Percentiles rank a stretch among this genome's conserved stretches.
Evolutionary conservation across 1,140 invertebrate genomes (phyloP).

Genomic region (Ladona fulva): DNA sequence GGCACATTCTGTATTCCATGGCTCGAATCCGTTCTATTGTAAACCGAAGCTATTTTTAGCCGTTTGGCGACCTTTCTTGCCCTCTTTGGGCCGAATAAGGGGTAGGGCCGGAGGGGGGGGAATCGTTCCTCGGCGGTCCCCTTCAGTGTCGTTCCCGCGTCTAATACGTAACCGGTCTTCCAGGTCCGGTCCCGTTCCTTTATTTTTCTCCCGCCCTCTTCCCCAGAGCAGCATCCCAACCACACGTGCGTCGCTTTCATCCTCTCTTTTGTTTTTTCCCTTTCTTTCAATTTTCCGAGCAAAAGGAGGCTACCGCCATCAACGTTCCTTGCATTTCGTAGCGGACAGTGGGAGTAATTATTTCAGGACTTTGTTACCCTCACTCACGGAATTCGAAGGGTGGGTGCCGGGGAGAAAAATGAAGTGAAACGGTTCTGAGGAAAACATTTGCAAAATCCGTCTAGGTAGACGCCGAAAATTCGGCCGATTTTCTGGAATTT

Average conservation of each 20-base stretch:
- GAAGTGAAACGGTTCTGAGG: too few species aligned
- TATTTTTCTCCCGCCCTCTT: slow-evolving; percentile 1
- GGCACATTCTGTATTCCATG: background rate
- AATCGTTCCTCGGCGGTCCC: background rate
- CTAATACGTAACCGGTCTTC: background rate
- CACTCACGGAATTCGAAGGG: too few species aligned
- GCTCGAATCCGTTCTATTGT: background rate
- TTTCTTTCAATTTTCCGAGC: background rate
- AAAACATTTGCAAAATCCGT: too few species aligned
- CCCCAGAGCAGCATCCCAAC: background rate
- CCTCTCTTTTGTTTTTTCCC: background rate
- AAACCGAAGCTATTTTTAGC: background rate
- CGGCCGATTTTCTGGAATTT: too few species aligned
- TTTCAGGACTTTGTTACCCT: too few species aligned
- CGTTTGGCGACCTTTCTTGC: background rate
- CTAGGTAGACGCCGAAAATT: too few species aligned
- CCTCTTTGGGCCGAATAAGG: background rate
- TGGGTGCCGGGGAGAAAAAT: too few species aligned
- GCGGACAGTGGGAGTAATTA: too few species aligned
- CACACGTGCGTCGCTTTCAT: background rate
- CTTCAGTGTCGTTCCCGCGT: background rate
- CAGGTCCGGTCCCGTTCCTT: background rate
- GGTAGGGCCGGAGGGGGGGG: background rate
- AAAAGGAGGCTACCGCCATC: too few species aligned
- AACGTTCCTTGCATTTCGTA: too few species aligned